A percentile compares a stretch with the other conserved stretches of the same genome.
Evolutionary conservation across 1,140 invertebrate species (phyloP).

Genomic region (Coptotermes formosanus): DNA sequence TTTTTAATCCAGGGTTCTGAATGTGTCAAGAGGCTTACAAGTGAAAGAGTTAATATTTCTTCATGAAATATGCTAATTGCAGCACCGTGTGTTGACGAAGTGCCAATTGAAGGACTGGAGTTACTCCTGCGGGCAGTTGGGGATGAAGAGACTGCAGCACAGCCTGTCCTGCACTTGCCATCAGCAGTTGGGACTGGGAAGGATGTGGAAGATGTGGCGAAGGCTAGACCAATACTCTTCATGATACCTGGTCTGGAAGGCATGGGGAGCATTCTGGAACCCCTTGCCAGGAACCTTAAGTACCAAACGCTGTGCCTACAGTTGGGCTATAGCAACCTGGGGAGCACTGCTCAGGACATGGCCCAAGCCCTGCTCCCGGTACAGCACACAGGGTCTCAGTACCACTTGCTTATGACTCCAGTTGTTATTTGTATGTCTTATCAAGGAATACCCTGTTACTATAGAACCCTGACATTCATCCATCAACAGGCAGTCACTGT

Average conservation of each 20-base stretch:
- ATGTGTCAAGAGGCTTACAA: background rate
- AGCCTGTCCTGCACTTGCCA: conserved; percentile 50
- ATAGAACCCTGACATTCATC: no score
- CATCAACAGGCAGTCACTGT: no score
- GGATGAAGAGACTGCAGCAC: conserved; percentile 50
- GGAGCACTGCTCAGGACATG: background rate
- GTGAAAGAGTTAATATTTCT: background rate
- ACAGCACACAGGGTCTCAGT: background rate
- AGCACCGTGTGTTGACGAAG: background rate
- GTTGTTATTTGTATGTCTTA: no score
- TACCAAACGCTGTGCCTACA: conserved; percentile 68
- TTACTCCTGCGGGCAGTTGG: conserved; percentile 57
- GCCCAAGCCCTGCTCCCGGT: conserved; percentile 5
- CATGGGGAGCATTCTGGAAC: conserved; percentile 57
- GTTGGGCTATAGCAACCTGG: conserved; percentile 47
- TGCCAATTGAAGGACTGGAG: conserved; percentile 39
- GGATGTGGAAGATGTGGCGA: conserved; percentile 44
- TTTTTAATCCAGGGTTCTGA: background rate
- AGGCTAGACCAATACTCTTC: conserved; percentile 55
- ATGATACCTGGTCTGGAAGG: conserved; percentile 83
- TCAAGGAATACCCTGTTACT: no score
- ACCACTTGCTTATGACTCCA: no score
- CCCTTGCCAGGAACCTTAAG: conserved; percentile 57
- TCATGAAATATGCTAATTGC: background rate
- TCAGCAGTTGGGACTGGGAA: conserved; percentile 42